A percentile compares a stretch with the other conserved stretches of the same genome.
Evolutionary conservation across 2,888 invertebrate genomes (phyloP).

Genomic region (Drosophila bunnanda): DNA sequence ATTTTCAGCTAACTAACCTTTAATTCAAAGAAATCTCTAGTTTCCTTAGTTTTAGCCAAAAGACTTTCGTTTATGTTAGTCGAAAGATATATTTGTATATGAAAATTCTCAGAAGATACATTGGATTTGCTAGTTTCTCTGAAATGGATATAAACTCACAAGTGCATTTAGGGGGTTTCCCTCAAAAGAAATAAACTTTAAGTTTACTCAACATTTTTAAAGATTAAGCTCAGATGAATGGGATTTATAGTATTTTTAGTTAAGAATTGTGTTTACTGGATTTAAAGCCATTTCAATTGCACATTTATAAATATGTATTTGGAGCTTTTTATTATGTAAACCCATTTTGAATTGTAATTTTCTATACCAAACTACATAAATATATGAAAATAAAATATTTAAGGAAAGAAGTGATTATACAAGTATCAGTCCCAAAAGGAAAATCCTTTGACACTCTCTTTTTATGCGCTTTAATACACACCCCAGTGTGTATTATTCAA

Average conservation of each 20-base stretch:
- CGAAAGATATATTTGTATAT: neutral
- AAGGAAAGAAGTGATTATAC: no score
- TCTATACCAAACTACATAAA: no score
- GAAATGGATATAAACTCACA: neutral
- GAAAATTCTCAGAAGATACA: neutral
- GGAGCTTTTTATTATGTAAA: neutral
- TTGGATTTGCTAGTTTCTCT: neutral
- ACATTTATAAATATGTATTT: neutral
- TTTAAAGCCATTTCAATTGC: no score
- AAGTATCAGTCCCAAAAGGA: no score
- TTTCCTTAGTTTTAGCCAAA: neutral
- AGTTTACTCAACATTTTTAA: neutral
- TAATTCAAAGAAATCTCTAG: neutral
- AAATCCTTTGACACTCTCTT: no score
- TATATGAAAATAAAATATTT: no score
- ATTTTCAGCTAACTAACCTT: neutral
- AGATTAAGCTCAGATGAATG: neutral
- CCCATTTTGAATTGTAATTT: neutral
- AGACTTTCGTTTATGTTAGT: neutral
- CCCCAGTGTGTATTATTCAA: slow-evolving; percentile 4
- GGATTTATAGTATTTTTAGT: no score
- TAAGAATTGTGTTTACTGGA: neutral
- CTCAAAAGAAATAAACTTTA: neutral
- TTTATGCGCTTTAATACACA: neutral
- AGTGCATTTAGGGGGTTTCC: neutral